These are phyloP conservation scores for Apamea sordens DNA, from an alignment of 2,888 invertebrate species.

Conservation along the genomic window DNA sequence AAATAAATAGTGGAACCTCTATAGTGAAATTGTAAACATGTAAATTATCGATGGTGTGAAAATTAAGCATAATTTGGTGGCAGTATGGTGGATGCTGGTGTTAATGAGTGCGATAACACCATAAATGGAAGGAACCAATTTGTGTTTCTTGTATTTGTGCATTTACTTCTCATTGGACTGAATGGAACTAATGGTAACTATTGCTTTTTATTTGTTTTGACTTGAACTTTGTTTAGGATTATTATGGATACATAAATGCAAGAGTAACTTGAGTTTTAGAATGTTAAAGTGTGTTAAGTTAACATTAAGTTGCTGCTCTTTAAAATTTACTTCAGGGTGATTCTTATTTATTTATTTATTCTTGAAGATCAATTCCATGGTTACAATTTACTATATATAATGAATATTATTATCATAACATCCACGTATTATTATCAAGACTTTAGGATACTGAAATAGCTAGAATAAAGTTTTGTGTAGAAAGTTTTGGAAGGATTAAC, in stretches of 20 bases:
- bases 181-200: conserved; percentile 89
- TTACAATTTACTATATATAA: background rate
- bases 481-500: background rate
- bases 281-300: background rate
- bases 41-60: conserved; percentile 85
- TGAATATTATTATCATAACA: background rate
- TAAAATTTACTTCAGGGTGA: background rate
- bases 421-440: background rate
- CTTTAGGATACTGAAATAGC: background rate
- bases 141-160: conserved; percentile 88
- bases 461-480: background rate
- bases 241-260: conserved; percentile 18
- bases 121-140: conserved; percentile 89
- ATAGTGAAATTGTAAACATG: conserved; percentile 82
- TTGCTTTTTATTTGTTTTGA: conserved; percentile 60
- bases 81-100: conserved; percentile 90
- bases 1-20: conserved; percentile 68
- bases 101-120: conserved; percentile 89
- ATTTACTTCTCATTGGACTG: conserved; percentile 89
- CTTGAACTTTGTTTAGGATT: conserved; percentile 46
- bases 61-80: conserved; percentile 85
- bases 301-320: background rate
- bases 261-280: background rate
- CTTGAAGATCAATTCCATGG: background rate
- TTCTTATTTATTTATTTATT: too few species aligned